Evolutionary conservation across 2,797 vertebrate species (phyloP).

Genomic region (Cryptoblepharus egeriae): DNA sequence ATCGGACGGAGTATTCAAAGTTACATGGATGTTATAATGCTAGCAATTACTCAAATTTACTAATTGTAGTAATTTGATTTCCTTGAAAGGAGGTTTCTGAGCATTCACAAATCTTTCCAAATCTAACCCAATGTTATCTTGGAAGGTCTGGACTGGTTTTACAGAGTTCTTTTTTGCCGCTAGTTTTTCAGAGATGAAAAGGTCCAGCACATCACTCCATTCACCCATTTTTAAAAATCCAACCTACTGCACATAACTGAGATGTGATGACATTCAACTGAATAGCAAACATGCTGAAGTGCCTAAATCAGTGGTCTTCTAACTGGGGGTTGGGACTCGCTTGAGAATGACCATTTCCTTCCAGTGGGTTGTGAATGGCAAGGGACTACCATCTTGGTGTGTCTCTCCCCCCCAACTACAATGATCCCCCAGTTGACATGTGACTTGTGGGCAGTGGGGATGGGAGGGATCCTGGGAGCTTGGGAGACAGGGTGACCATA

Average conservation of each 20-base stretch:
- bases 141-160: background rate
- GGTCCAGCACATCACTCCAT: background rate
- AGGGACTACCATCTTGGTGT: too few species aligned
- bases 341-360: too few species aligned
- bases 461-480: too few species aligned
- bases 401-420: too few species aligned
- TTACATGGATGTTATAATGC: too few species aligned
- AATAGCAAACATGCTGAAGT: background rate
- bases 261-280: background rate
- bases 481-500: too few species aligned
- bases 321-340: too few species aligned
- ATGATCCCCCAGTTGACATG: too few species aligned
- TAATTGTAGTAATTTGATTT: slow-evolving; percentile 1
- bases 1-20: background rate
- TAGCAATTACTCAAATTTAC: too few species aligned
- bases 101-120: background rate
- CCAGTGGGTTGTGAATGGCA: too few species aligned
- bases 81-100: background rate
- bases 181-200: background rate
- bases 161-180: background rate
- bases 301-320: too few species aligned
- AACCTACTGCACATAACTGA: background rate
- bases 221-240: background rate
- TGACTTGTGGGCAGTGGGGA: too few species aligned
- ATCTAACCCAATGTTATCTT: background rate